A percentile compares a stretch with the other conserved stretches of the same genome.
Conservation (phyloP, 2,113 vertebrate species). For the Rhadina sibilatrix region DNA sequence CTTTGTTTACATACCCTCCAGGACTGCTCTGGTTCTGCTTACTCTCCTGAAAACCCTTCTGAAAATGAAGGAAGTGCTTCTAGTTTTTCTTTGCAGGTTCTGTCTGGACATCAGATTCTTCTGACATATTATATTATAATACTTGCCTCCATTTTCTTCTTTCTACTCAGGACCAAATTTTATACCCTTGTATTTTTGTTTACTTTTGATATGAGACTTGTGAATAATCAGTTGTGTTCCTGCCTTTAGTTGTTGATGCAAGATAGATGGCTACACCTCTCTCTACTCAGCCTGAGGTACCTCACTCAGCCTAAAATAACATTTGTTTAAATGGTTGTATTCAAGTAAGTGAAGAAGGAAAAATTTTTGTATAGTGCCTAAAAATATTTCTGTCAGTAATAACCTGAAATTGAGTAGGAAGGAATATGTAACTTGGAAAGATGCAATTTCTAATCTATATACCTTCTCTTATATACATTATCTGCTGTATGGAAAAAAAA, state of each 20-base stretch:
- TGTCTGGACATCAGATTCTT: background rate
- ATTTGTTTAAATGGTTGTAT: conserved; percentile 11
- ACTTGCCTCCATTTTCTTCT: background rate
- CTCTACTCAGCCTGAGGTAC: background rate
- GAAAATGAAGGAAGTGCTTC: background rate
- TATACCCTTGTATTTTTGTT: background rate
- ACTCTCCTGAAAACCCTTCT: background rate
- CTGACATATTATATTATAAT: background rate
- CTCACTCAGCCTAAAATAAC: conserved; percentile 6
- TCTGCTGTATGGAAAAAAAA: background rate
- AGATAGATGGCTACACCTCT: background rate
- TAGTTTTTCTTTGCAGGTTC: background rate
- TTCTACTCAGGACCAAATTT: background rate
- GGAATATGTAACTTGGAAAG: background rate
- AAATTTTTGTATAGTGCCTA: background rate
- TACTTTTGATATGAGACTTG: background rate
- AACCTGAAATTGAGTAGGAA: background rate
- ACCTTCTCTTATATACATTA: background rate
- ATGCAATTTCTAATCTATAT: background rate
- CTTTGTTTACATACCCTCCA: background rate
- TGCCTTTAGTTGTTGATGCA: background rate
- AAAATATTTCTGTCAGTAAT: conserved; percentile 8
- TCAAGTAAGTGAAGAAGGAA: background rate
- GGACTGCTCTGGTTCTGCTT: background rate
- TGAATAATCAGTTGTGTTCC: background rate